Percentiles rank a stretch among this genome's conserved stretches.
These are phyloP conservation scores for Camponotus fellah DNA, from an alignment of 2,888 invertebrate species.

Conservation along the genomic window DNA sequence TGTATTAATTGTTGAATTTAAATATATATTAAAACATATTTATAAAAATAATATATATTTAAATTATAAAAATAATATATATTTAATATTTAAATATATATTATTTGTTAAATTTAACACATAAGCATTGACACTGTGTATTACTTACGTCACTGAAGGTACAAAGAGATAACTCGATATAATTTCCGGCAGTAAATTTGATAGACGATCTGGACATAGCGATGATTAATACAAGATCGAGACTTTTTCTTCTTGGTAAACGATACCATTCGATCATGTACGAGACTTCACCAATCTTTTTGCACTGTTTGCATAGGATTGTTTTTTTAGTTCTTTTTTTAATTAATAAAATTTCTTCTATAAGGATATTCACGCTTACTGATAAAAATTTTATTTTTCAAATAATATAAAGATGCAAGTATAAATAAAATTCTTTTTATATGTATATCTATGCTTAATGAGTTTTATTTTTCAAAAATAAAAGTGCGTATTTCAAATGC, in stretches of 20 bases:
- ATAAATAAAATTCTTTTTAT: too few relatives aligned
- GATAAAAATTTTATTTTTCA: too few relatives aligned
- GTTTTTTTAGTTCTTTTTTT: too few relatives aligned
- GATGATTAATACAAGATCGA: conserved; percentile 74
- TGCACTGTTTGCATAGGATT: too few relatives aligned
- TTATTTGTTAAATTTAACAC: neutral
- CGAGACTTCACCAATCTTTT: conserved; percentile 73
- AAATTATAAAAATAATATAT: too few relatives aligned
- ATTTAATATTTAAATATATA: neutral
- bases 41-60: too few relatives aligned
- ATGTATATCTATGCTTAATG: too few relatives aligned
- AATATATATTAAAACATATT: neutral
- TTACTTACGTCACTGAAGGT: conserved; percentile 77
- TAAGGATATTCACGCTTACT: too few relatives aligned
- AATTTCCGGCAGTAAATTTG: conserved; percentile 78
- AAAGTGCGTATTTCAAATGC: too few relatives aligned
- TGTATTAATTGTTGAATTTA: neutral
- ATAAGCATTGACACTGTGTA: too few relatives aligned
- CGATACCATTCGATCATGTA: conserved; percentile 80
- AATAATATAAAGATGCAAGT: too few relatives aligned
- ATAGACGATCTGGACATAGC: conserved; percentile 72
- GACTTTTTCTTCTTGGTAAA: conserved; percentile 70
- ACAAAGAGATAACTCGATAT: conserved; percentile 75
- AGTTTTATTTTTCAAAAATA: too few relatives aligned
- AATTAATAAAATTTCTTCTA: conserved; percentile 19